Percentiles rank a stretch among this genome's conserved stretches.
Evolutionary conservation across 2,797 vertebrate genomes (phyloP).

Genomic region (Mallotus villosus): DNA sequence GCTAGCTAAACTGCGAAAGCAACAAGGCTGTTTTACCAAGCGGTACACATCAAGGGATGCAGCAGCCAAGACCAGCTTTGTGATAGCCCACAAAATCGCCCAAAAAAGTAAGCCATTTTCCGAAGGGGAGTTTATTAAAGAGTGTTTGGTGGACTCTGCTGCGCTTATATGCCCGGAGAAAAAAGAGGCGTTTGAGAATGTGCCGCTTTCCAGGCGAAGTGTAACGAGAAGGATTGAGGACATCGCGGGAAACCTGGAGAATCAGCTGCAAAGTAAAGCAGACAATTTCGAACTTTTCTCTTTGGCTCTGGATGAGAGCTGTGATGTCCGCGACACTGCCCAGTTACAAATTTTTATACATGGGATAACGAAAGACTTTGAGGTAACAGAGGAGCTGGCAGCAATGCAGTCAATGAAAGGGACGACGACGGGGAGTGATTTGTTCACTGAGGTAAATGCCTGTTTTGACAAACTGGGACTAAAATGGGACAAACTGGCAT

Average conservation of each 20-base stretch:
- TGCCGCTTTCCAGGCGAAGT: conserved; percentile 19
- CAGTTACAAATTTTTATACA: too few species aligned
- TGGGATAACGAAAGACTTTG: too few species aligned
- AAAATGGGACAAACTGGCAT: too few species aligned
- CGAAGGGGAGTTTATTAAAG: conserved; percentile 11
- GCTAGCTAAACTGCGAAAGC: not conserved
- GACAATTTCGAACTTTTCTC: conserved; percentile 3
- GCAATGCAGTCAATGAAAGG: too few species aligned
- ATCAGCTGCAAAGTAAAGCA: conserved; percentile 16
- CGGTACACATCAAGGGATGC: too few species aligned
- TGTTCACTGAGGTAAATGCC: too few species aligned
- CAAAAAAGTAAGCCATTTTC: conserved; percentile 22
- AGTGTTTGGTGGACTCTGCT: conserved; percentile 19
- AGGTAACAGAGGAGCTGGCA: too few species aligned
- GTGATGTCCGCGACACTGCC: too few species aligned
- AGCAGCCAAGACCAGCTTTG: conserved; percentile 12
- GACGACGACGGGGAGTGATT: too few species aligned
- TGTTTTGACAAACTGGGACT: too few species aligned
- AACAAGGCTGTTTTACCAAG: too few species aligned
- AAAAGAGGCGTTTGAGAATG: conserved; percentile 27
- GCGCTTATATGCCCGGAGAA: conserved; percentile 26
- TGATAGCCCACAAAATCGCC: conserved; percentile 25
- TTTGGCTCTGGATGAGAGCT: conserved; percentile 4
- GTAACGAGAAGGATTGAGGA: conserved; percentile 19
- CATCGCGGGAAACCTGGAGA: conserved; percentile 14